These are phyloP conservation scores for Meteorus cinctellus DNA, from an alignment of 2,888 invertebrate species.

Conservation along the genomic window DNA sequence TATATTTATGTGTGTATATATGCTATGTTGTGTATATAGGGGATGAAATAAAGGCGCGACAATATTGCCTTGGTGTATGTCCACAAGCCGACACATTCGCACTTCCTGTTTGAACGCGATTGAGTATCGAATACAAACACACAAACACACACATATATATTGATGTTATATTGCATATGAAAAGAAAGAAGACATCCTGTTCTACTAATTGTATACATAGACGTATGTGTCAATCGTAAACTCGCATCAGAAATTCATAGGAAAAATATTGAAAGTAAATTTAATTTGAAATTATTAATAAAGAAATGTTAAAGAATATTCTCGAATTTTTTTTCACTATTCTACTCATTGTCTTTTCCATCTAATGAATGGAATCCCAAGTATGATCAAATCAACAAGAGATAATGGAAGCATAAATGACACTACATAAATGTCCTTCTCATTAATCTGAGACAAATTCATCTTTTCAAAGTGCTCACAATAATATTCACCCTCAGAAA, in stretches of 20 bases:
- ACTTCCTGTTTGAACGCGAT: constrained; percentile 46
- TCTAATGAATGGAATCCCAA: no score
- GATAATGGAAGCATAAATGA: no score
- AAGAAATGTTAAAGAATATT: no score
- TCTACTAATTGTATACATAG: not conserved
- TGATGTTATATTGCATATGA: not conserved
- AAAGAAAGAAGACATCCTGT: not conserved
- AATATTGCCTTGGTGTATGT: constrained; percentile 54
- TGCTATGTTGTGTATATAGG: constrained; percentile 1
- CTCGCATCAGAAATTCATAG: not conserved
- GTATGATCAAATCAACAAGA: no score
- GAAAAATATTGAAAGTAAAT: no score
- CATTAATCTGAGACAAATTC: no score
- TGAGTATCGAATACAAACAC: not conserved
- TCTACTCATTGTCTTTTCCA: no score
- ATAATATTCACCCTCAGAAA: no score
- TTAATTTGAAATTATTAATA: no score
- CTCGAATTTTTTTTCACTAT: no score
- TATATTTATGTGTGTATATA: not conserved
- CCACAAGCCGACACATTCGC: constrained; percentile 45
- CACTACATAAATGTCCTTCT: no score
- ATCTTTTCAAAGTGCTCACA: no score
- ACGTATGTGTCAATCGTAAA: constrained; percentile 2
- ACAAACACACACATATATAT: not conserved
- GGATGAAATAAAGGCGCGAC: constrained; percentile 60